Evolutionary conservation across 2,113 vertebrate genomes (phyloP).

Genomic region (Danionella cerebrum): DNA sequence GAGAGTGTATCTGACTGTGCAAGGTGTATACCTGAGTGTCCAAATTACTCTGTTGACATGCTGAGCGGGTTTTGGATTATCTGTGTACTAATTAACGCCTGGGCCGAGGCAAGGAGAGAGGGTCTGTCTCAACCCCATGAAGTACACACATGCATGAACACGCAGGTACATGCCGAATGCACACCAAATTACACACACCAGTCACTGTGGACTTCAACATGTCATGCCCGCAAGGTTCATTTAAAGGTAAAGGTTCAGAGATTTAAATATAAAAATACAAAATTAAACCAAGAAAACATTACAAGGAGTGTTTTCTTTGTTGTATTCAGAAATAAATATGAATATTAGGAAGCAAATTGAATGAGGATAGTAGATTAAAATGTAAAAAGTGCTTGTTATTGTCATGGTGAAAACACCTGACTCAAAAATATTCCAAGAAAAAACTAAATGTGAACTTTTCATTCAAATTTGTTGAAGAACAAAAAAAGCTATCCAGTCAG

Average conservation of each 20-base stretch:
- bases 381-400: too few relatives aligned
- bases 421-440: too few relatives aligned
- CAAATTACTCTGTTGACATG: constrained; percentile 33
- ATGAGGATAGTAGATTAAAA: too few relatives aligned
- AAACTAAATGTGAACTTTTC: too few relatives aligned
- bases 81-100: constrained; percentile 41
- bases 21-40: constrained; percentile 21
- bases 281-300: too few relatives aligned
- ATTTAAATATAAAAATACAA: too few relatives aligned
- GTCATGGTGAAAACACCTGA: too few relatives aligned
- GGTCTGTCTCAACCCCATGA: constrained; percentile 34
- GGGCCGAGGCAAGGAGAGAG: constrained; percentile 32
- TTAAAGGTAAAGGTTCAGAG: background rate
- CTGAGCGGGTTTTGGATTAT: constrained; percentile 41
- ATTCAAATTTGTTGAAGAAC: too few relatives aligned
- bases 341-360: too few relatives aligned
- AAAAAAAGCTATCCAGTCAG: too few relatives aligned
- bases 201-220: background rate
- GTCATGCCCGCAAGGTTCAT: background rate
- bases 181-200: constrained; percentile 1
- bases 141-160: constrained; percentile 29
- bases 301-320: too few relatives aligned
- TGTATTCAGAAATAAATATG: too few relatives aligned
- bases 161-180: constrained; percentile 21
- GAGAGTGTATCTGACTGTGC: background rate